These are phyloP conservation scores for Lasioglossum morio DNA, from an alignment of 2,888 invertebrate species.

Conservation along the genomic window DNA sequence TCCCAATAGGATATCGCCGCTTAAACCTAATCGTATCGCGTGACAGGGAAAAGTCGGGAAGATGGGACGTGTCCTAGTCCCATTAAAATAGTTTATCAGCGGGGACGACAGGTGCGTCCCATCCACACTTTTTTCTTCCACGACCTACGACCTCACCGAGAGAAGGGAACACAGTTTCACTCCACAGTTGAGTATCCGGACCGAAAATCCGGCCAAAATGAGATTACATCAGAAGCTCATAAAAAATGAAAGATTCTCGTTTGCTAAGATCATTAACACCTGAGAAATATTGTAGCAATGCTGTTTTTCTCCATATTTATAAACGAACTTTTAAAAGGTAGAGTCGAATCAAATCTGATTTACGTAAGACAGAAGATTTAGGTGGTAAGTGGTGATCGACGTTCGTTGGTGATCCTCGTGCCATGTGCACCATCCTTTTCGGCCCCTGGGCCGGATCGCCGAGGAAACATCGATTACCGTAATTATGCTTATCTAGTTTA, in stretches of 20 bases:
- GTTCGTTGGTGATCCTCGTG: too few relatives aligned
- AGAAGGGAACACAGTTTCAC: not conserved
- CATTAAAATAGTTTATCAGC: constrained; percentile 40
- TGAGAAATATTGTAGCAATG: not conserved
- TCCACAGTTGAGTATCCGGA: too few relatives aligned
- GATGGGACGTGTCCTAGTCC: constrained; percentile 13
- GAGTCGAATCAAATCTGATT: too few relatives aligned
- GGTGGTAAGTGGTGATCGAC: not conserved
- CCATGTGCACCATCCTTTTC: constrained; percentile 21
- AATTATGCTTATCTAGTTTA: constrained; percentile 72
- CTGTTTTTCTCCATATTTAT: not conserved
- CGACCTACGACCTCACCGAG: constrained; percentile 25
- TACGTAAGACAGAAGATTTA: not conserved
- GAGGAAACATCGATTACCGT: constrained; percentile 66
- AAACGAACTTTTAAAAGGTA: too few relatives aligned
- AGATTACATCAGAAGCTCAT: not conserved
- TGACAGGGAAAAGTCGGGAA: constrained; percentile 46
- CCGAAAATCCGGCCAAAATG: not conserved
- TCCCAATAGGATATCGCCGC: constrained; percentile 51
- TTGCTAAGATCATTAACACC: not conserved
- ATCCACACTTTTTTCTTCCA: not conserved
- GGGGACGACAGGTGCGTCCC: constrained; percentile 21
- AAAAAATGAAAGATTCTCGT: not conserved
- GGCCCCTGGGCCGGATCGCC: constrained; percentile 43
- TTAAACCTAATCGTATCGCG: constrained; percentile 57